Conservation (phyloP, 2,113 vertebrate species). For the Clarias macrocephalus region DNA sequence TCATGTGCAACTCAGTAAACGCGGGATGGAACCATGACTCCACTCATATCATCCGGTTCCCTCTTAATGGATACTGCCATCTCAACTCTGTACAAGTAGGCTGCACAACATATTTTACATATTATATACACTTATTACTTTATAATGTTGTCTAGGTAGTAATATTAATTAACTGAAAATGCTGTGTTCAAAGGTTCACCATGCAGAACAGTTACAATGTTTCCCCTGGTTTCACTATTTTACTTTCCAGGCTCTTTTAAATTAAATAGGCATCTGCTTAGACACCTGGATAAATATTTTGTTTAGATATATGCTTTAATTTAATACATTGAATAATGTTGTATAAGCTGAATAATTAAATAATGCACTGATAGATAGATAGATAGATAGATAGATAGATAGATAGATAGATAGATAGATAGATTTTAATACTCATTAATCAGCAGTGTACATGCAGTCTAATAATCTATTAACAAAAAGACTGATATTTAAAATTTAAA, state of each 20-base stretch:
- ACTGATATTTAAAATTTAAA: too few species aligned
- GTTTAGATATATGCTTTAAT: background rate
- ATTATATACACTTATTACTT: background rate
- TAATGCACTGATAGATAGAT: background rate
- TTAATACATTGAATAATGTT: background rate
- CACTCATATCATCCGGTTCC: slow-evolving; percentile 85
- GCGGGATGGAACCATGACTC: slow-evolving; percentile 75
- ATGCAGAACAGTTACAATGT: too few species aligned
- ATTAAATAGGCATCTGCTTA: too few species aligned
- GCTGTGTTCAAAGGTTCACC: background rate
- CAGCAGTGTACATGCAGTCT: background rate
- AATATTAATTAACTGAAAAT: too few species aligned
- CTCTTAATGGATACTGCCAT: slow-evolving; percentile 87
- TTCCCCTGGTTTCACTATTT: too few species aligned
- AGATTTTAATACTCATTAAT: background rate
- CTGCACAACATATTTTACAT: background rate
- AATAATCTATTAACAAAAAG: background rate
- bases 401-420: background rate
- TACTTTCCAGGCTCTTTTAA: background rate
- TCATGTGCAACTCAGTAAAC: slow-evolving; percentile 83
- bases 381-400: background rate
- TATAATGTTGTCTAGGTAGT: too few species aligned
- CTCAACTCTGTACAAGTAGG: slow-evolving; percentile 90
- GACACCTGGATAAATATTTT: too few species aligned
- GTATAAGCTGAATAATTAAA: background rate